Conservation (phyloP, 2,113 vertebrate species). For the Mungos mungo region DNA sequence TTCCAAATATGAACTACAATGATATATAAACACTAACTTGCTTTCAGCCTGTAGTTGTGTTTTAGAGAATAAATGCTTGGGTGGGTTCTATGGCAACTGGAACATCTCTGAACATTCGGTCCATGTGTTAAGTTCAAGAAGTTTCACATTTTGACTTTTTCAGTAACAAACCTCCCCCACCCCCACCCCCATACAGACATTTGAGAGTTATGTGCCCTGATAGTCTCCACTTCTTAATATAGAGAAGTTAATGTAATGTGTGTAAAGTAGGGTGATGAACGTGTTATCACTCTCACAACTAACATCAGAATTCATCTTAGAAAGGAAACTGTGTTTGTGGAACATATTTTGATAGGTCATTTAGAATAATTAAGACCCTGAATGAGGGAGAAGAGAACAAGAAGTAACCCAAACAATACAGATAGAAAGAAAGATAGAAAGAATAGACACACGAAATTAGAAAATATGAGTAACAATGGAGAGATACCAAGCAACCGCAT, state of each 20-base stretch:
- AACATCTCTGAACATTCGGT: neutral
- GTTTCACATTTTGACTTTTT: neutral
- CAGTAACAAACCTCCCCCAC: neutral
- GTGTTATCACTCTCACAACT: too few species aligned
- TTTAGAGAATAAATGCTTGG: neutral
- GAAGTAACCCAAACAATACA: neutral
- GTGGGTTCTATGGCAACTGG: neutral
- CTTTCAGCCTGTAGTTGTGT: neutral
- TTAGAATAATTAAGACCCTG: neutral
- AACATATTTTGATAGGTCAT: neutral
- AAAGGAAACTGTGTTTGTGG: neutral
- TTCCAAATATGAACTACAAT: neutral
- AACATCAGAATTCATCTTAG: neutral
- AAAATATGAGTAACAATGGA: neutral
- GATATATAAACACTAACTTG: neutral
- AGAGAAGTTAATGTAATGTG: neutral
- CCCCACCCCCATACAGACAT: neutral
- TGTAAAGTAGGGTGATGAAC: too few species aligned
- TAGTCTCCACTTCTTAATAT: fast-evolving
- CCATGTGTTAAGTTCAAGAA: neutral
- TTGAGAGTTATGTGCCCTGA: neutral
- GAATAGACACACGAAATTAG: neutral
- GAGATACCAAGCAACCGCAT: neutral
- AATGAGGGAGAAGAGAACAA: neutral
- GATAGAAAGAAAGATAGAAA: neutral